A percentile compares a stretch with the other conserved stretches of the same genome.
Evolutionary conservation across 2,888 invertebrate genomes (phyloP).

Genomic region (Rhimphoctona megacephalus): DNA sequence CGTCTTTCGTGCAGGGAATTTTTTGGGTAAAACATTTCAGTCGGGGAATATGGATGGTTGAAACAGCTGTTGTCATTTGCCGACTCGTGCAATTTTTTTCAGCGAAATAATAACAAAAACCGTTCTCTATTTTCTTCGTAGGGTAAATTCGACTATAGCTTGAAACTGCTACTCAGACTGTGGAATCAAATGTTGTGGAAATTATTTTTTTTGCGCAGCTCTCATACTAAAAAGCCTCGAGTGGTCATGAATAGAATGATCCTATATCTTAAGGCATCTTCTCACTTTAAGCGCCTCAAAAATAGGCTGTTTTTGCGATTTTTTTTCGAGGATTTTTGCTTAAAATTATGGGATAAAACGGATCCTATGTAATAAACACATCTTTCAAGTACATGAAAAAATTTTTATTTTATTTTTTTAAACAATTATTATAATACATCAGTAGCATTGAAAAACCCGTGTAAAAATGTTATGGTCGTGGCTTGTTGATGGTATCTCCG

Average conservation of each 20-base stretch:
- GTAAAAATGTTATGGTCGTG: too few relatives aligned
- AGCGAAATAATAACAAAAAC: not conserved
- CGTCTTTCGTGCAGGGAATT: not conserved
- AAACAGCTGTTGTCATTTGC: conserved; percentile 9
- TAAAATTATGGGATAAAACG: too few relatives aligned
- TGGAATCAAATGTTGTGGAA: not conserved
- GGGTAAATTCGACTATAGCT: not conserved
- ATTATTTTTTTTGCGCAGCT: not conserved
- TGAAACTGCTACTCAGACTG: not conserved
- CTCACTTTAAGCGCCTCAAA: too few relatives aligned
- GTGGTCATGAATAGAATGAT: not conserved
- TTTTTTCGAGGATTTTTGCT: too few relatives aligned
- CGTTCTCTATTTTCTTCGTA: not conserved
- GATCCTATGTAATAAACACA: too few relatives aligned
- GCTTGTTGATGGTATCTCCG: too few relatives aligned
- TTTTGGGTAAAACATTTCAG: not conserved
- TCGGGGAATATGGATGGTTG: not conserved
- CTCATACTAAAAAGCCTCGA: not conserved
- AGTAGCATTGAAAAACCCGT: too few relatives aligned
- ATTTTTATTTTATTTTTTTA: too few relatives aligned
- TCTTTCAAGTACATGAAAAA: too few relatives aligned
- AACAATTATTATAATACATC: too few relatives aligned
- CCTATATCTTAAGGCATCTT: too few relatives aligned
- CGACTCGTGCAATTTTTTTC: not conserved
- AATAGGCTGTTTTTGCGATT: too few relatives aligned